Evolutionary conservation across 1,140 invertebrate species (phyloP), one percentile per base, ranked within the genome.

Genomic region (Drosophila pseudoobscura): DNA sequence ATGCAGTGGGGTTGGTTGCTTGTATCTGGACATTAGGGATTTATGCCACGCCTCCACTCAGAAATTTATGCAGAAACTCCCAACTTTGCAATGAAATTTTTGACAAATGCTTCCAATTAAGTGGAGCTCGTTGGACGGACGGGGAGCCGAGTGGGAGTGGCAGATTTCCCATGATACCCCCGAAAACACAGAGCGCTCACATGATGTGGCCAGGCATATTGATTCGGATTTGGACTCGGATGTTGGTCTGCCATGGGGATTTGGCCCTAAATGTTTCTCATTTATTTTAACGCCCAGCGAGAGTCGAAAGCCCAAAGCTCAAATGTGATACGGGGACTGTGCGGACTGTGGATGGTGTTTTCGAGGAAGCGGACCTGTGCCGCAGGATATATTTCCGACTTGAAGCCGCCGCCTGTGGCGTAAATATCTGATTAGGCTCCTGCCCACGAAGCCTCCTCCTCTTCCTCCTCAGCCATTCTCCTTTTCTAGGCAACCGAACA

Each of bases 391-490:
- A 75, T 75, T 68, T 55, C 62, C 41, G 66, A 41, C 55, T 59
- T 68, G 68, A 41, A 15, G 71, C 52, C 43, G 65, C 73, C 73
- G 71, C 73, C 74, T 53, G 72, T 62, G 73, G 74, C 73, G 74
- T 63, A 76, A 76, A 76, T 76, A 76, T 76, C 73, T 76, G 74
- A 76, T 76, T 76, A 76, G 72, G 65, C 53, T 59, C 13, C 56
- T 41, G 71, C 71, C 71, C 63, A 69, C 51, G 22, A 50, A 66
- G 24, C 26, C 29, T n/a, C 4, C 64, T 17, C 2, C 49, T 6
- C 6, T 2, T 20, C 1, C 52, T 41, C 7, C 53, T 8, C 17
- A 6, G 2, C 29, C 31, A 41, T 50, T 54, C 6, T 53, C 44
- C 53, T 54, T n/a, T 53, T 49, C 62, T 75, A 60, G 55, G 70